Conservation (phyloP, 2,797 vertebrate genomes). For the Gymnodraco acuticeps region DNA sequence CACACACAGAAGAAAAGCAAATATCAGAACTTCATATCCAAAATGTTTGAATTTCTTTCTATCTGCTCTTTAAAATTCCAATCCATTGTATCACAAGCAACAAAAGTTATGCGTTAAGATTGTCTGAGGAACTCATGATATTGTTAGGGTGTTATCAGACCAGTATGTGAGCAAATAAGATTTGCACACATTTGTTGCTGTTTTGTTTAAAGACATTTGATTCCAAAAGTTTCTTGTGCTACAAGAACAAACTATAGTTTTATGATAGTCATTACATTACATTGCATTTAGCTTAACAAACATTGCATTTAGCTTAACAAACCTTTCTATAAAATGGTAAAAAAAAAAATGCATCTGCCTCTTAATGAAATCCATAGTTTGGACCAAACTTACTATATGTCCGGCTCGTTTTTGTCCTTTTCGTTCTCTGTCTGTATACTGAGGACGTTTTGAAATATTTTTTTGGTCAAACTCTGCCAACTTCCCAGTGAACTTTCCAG, state of each 20-base stretch:
- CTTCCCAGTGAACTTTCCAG: conserved; percentile 73
- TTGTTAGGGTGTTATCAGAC: too few relatives aligned
- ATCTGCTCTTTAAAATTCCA: conserved; percentile 5
- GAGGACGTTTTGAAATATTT: conserved; percentile 58
- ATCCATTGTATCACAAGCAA: not conserved
- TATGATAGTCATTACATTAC: not conserved
- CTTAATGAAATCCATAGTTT: not conserved
- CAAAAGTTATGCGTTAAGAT: not conserved
- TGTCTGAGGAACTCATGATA: not conserved
- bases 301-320: not conserved
- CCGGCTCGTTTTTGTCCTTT: conserved; percentile 37
- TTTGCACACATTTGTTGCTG: not conserved
- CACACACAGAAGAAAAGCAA: not conserved
- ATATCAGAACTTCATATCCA: not conserved
- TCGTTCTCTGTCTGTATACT: conserved; percentile 61
- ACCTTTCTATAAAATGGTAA: not conserved
- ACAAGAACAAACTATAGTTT: not conserved
- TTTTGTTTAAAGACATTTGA: not conserved
- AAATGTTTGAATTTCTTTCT: not conserved
- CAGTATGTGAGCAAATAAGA: too few relatives aligned
- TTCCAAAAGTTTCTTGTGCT: not conserved
- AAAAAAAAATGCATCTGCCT: not conserved
- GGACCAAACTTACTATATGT: conserved; percentile 62
- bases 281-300: not conserved
- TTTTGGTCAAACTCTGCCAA: conserved; percentile 77